Percentiles rank a stretch among this genome's conserved stretches.
Evolutionary conservation across 1,140 invertebrate species (phyloP).

Genomic region (Philaenus spumarius): DNA sequence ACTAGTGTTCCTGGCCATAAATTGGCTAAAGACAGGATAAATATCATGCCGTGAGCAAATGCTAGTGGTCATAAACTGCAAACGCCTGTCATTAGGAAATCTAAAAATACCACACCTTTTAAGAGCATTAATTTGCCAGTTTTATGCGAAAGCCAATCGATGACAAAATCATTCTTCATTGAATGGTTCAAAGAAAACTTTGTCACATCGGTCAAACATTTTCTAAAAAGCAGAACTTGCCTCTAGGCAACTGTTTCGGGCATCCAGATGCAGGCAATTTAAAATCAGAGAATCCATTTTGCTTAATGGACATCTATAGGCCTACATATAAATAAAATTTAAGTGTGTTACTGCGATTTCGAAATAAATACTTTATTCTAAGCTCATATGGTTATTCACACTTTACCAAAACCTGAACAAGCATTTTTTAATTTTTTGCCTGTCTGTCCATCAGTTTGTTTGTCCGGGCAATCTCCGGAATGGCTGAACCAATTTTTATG

Average conservation of each 20-base stretch:
- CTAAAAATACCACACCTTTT: conserved; percentile 33
- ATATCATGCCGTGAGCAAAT: conserved; percentile 37
- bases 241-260: conserved; percentile 24
- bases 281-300: background rate
- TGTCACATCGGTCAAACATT: conserved; percentile 33
- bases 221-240: conserved; percentile 31
- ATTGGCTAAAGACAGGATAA: conserved; percentile 37
- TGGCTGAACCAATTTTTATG: too few relatives aligned
- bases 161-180: conserved; percentile 28
- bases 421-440: too few relatives aligned
- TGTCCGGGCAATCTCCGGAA: too few relatives aligned
- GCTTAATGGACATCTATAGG: too few relatives aligned
- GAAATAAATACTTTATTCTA: too few relatives aligned
- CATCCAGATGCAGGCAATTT: background rate
- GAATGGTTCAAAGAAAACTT: conserved; percentile 37
- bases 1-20: conserved; percentile 24
- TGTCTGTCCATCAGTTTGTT: too few relatives aligned
- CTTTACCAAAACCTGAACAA: too few relatives aligned
- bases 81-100: conserved; percentile 35
- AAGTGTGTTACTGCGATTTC: too few relatives aligned
- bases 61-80: conserved; percentile 36
- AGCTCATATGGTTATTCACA: too few relatives aligned
- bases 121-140: conserved; percentile 30
- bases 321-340: too few relatives aligned
- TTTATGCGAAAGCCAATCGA: conserved; percentile 31